A percentile compares a stretch with the other conserved stretches of the same genome.
Evolutionary conservation across 1,140 invertebrate genomes (phyloP).

Genomic region (Andrena cerasifolii): DNA sequence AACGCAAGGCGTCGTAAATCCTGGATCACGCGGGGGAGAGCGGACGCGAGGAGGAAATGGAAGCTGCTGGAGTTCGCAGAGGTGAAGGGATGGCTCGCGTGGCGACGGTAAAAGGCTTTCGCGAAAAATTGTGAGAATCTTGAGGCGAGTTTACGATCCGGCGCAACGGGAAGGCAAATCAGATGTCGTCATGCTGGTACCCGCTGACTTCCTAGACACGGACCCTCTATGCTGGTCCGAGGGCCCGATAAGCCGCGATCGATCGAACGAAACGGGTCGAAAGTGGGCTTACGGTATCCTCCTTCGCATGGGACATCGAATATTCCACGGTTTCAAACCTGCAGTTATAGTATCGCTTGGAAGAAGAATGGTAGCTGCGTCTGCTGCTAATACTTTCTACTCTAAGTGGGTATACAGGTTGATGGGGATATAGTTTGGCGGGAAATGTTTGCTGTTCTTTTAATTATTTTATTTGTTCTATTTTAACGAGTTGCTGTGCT

Average conservation of each 20-base stretch:
- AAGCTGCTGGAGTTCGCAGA: constrained; percentile 24
- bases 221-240: constrained; percentile 48
- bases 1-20: too few relatives aligned
- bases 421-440: too few relatives aligned
- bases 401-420: too few relatives aligned
- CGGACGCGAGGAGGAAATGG: neutral
- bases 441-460: too few relatives aligned
- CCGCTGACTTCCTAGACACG: constrained; percentile 56
- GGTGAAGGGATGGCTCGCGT: constrained; percentile 31
- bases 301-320: neutral
- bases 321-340: neutral
- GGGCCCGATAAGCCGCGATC: constrained; percentile 43
- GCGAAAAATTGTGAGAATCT: constrained; percentile 26
- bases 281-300: neutral
- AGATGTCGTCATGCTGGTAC: constrained; percentile 60
- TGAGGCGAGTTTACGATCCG: constrained; percentile 35
- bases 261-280: constrained; percentile 52
- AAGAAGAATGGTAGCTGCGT: too few relatives aligned
- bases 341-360: neutral
- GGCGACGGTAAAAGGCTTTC: constrained; percentile 28
- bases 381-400: too few relatives aligned
- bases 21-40: neutral
- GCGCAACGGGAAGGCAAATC: constrained; percentile 45
- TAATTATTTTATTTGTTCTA: too few relatives aligned
- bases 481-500: too few relatives aligned